A percentile compares a stretch with the other conserved stretches of the same genome.
phyloP scores from a whole-genome alignment of 92 coral and sea anemone species.

The Porites lobata region DNA sequence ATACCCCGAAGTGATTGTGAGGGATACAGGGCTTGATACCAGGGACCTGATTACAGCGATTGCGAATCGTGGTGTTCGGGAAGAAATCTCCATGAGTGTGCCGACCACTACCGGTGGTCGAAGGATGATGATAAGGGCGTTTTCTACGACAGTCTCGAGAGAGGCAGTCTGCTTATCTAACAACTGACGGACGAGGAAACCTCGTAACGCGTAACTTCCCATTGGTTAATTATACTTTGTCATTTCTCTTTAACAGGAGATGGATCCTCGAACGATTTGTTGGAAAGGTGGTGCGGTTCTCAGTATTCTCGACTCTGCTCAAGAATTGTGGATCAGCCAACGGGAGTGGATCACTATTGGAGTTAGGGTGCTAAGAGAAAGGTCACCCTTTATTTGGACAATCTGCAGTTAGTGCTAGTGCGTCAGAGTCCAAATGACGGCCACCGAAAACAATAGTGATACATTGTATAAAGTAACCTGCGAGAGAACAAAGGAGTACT shows the following conservation, averaged over 20 bases:
- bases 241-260: slow-evolving; percentile 71
- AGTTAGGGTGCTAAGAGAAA: slow-evolving; percentile 91
- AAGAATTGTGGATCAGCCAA: slow-evolving; percentile 97
- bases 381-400: slow-evolving; percentile 94
- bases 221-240: neutral
- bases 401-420: slow-evolving; percentile 7
- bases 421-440: neutral
- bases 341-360: slow-evolving; percentile 94
- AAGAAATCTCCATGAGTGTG: too few species aligned
- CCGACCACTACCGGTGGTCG: too few species aligned
- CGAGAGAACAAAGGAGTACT: too few species aligned
- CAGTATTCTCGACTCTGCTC: slow-evolving; percentile 95
- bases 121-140: too few species aligned
- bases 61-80: too few species aligned
- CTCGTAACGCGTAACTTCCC: neutral
- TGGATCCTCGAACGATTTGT: slow-evolving; percentile 97
- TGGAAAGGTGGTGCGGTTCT: slow-evolving; percentile 99
- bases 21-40: too few species aligned
- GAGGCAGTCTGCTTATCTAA: too few species aligned
- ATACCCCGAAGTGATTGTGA: too few species aligned
- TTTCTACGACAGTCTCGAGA: too few species aligned
- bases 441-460: neutral
- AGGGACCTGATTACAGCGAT: too few species aligned
- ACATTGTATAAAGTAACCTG: neutral
- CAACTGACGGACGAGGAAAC: neutral